Percentiles rank a stretch among this genome's conserved stretches.
These are phyloP conservation scores for Deilephila elpenor DNA, from an alignment of 2,888 invertebrate species.

Conservation along the genomic window DNA sequence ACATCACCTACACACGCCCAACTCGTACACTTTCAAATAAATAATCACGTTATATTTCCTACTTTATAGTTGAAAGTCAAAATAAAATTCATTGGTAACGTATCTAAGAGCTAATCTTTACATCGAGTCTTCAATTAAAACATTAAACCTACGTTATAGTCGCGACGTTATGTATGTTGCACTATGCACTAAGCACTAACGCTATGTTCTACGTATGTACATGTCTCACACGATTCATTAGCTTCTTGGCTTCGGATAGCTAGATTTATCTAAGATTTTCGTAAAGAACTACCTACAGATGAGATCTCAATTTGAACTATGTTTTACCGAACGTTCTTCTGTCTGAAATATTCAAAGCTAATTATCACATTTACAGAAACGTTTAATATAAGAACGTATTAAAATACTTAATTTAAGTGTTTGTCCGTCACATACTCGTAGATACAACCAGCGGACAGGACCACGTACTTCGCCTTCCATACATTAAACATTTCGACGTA, in stretches of 20 bases:
- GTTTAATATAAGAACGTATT: conserved; percentile 62
- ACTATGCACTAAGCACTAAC: conserved; percentile 28
- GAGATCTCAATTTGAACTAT: conserved; percentile 84
- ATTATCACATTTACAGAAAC: conserved; percentile 77
- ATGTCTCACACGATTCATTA: conserved; percentile 67
- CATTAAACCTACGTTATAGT: conserved; percentile 45
- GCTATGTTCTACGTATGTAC: conserved; percentile 46
- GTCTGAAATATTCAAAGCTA: conserved; percentile 70
- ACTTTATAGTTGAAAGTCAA: conserved; percentile 62
- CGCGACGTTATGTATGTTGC: conserved; percentile 37
- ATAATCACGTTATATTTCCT: conserved; percentile 38
- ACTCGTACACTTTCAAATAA: conserved; percentile 38
- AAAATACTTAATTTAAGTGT: conserved; percentile 54
- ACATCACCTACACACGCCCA: conserved; percentile 32
- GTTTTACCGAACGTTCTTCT: conserved; percentile 71
- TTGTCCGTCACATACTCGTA: conserved; percentile 47
- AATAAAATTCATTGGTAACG: conserved; percentile 82
- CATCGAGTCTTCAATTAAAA: conserved; percentile 68
- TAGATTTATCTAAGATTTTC: conserved; percentile 76
- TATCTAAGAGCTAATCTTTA: conserved; percentile 75
- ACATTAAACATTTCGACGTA: conserved; percentile 18
- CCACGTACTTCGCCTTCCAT: conserved; percentile 5
- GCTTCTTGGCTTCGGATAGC: conserved; percentile 81
- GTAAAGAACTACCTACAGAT: conserved; percentile 79
- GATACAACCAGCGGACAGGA: conserved; percentile 51